Percentiles rank a stretch among this genome's conserved stretches.
Conservation (phyloP, 2,113 vertebrate genomes). For the Pygoscelis antarcticus region DNA sequence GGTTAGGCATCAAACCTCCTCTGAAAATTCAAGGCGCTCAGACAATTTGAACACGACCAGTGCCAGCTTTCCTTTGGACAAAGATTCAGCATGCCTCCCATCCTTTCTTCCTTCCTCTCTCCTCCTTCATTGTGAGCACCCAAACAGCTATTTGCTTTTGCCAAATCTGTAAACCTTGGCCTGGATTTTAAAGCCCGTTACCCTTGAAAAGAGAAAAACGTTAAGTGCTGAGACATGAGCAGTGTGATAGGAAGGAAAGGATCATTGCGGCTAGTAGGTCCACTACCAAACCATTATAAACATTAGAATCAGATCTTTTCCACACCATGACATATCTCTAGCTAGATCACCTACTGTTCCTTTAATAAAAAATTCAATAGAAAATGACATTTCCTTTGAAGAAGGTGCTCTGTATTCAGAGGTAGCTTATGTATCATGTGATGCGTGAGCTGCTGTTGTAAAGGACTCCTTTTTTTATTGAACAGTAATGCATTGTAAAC, state of each 20-base stretch:
- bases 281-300: background rate
- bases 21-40: background rate
- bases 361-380: background rate
- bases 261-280: accelerated
- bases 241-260: background rate
- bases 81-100: background rate
- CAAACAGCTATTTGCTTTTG: background rate
- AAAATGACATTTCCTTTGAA: constrained; percentile 40
- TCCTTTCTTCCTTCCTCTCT: background rate
- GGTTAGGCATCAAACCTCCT: background rate
- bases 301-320: background rate
- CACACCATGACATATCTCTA: background rate
- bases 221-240: background rate
- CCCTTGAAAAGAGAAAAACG: background rate
- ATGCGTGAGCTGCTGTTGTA: background rate
- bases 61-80: background rate
- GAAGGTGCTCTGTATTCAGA: constrained; percentile 52
- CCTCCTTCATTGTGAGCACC: background rate
- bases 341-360: constrained; percentile 16
- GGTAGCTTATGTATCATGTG: constrained; percentile 2
- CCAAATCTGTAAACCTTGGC: background rate
- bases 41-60: background rate
- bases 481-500: constrained; percentile 66
- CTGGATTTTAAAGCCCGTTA: background rate
- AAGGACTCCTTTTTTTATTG: constrained; percentile 22